Conservation (phyloP, 2,888 invertebrate species). For the Folsomia manolachei region DNA sequence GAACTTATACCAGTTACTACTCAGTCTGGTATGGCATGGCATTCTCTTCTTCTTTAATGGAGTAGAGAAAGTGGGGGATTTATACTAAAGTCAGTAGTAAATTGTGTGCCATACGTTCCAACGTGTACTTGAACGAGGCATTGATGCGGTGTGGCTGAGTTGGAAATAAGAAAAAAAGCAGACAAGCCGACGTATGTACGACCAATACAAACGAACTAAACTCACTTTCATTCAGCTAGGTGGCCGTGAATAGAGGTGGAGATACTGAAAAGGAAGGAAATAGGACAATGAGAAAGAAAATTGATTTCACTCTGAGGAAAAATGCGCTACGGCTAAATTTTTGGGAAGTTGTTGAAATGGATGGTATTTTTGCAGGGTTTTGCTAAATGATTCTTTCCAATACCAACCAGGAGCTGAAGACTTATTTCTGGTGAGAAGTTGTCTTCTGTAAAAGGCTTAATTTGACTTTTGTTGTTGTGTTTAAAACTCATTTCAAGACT, state of each 20-base stretch:
- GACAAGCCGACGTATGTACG: no score
- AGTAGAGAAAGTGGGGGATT: not conserved
- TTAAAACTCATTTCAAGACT: no score
- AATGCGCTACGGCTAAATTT: not conserved
- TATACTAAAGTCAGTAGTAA: not conserved
- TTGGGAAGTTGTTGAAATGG: no score
- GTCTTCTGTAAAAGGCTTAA: not conserved
- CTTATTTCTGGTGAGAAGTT: not conserved
- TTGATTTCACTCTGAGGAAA: conserved; percentile 18
- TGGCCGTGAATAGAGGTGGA: not conserved
- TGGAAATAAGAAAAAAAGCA: no score
- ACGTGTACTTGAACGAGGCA: not conserved
- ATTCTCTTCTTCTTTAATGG: not conserved
- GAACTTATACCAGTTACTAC: not conserved
- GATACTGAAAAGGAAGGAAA: conserved; percentile 11
- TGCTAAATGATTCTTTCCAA: no score
- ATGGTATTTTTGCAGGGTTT: not conserved
- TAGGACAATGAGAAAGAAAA: conserved; percentile 18
- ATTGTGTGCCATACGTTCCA: not conserved
- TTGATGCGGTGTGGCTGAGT: not conserved
- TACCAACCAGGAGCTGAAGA: no score
- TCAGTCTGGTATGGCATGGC: not conserved
- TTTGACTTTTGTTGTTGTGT: not conserved
- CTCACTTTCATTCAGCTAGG: no score
- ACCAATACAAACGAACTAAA: no score